These are phyloP conservation scores for Pithys albifrons DNA, from an alignment of 2,113 vertebrate genomes.

Conservation along the genomic window DNA sequence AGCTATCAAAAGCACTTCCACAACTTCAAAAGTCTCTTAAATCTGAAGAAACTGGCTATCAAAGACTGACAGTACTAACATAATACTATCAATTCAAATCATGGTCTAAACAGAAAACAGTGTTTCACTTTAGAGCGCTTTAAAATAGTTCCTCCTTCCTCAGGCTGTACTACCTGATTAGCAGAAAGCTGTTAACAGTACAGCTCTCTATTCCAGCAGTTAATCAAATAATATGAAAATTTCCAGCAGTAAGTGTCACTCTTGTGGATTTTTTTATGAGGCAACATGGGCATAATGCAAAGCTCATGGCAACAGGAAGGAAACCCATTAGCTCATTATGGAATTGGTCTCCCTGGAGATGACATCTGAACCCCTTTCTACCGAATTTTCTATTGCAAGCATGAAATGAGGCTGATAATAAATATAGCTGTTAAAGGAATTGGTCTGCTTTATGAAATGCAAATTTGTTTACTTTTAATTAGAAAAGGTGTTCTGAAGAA, in stretches of 20 bases:
- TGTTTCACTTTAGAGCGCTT: neutral
- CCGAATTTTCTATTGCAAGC: neutral
- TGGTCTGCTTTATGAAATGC: neutral
- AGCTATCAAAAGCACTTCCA: neutral
- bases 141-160: neutral
- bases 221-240: neutral
- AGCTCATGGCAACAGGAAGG: constrained; percentile 32
- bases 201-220: neutral
- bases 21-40: neutral
- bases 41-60: neutral
- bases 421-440: constrained; percentile 15
- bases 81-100: neutral
- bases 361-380: constrained; percentile 11
- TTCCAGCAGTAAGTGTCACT: neutral
- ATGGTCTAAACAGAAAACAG: neutral
- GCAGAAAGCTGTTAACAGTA: neutral
- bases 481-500: constrained; percentile 21
- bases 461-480: constrained; percentile 48
- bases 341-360: constrained; percentile 40
- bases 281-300: neutral
- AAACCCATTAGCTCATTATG: neutral
- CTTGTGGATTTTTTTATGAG: neutral
- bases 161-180: neutral
- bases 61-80: neutral
- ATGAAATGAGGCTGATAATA: neutral